A percentile compares a stretch with the other conserved stretches of the same genome.
phyloP scores from a whole-genome alignment of 1,140 invertebrate genomes.

The Ceratoteleas bidentatus region DNA sequence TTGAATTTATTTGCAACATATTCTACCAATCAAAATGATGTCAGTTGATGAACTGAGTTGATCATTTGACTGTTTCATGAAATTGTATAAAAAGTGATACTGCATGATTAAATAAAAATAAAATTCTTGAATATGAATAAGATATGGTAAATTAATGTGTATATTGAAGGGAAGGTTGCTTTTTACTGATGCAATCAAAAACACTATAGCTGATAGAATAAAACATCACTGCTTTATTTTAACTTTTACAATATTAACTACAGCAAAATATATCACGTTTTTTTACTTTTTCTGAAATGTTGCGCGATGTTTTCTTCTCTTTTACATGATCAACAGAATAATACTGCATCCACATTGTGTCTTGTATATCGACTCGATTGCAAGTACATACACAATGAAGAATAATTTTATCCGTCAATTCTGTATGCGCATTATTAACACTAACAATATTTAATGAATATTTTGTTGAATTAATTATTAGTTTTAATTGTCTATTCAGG shows the following conservation, averaged over 20 bases:
- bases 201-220: conserved; percentile 23
- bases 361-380: conserved; percentile 5
- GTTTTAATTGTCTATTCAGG: conserved; percentile 50
- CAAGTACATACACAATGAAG: conserved; percentile 25
- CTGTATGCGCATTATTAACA: conserved; percentile 9
- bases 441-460: conserved; percentile 39
- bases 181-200: no score
- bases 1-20: neutral
- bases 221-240: conserved; percentile 60
- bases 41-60: no score
- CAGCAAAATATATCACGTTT: conserved; percentile 40
- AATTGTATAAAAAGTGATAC: no score
- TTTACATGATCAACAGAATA: conserved; percentile 44
- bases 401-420: conserved; percentile 38
- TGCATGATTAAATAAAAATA: no score
- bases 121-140: no score
- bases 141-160: no score
- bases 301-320: conserved; percentile 33
- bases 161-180: no score
- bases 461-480: conserved; percentile 27
- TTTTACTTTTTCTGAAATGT: conserved; percentile 11
- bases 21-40: no score
- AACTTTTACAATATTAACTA: conserved; percentile 43
- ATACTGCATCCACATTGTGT: conserved; percentile 50
- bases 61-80: no score